Percentiles rank a stretch among this genome's conserved stretches.
Conservation (phyloP, 2,888 invertebrate species). For the Lepidochrysops patricia region DNA sequence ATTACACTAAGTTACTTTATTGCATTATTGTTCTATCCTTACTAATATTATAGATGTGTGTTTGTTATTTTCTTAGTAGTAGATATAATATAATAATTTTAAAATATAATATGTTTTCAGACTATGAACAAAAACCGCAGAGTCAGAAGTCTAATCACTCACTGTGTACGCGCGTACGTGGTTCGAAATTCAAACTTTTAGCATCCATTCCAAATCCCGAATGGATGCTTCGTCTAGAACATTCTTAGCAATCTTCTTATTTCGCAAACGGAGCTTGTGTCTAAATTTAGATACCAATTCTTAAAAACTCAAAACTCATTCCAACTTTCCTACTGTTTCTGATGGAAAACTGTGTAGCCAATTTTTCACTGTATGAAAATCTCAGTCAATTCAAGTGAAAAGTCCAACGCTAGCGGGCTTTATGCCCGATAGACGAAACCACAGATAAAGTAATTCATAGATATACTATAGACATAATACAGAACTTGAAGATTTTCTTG, state of each 20-base stretch:
- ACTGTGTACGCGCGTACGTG: neutral
- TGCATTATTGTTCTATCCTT: no score
- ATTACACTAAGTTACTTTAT: no score
- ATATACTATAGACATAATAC: neutral
- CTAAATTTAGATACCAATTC: constrained; percentile 10
- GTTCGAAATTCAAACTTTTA: neutral
- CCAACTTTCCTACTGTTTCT: constrained; percentile 14
- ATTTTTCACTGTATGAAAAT: constrained; percentile 16
- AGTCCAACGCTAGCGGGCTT: constrained; percentile 12
- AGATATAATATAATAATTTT: no score
- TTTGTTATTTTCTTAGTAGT: no score
- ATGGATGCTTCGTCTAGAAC: neutral
- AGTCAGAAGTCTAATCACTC: no score
- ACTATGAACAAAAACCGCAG: no score
- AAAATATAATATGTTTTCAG: no score
- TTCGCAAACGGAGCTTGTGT: constrained; percentile 1
- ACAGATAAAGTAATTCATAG: neutral
- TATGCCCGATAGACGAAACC: neutral
- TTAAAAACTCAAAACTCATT: constrained; percentile 15
- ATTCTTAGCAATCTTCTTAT: constrained; percentile 1
- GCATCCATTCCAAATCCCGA: neutral
- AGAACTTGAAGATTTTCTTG: no score
- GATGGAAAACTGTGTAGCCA: constrained; percentile 15
- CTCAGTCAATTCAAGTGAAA: constrained; percentile 16
- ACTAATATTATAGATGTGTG: no score